Conservation (phyloP, 1,140 invertebrate genomes). For the Drosophila yakuba region DNA sequence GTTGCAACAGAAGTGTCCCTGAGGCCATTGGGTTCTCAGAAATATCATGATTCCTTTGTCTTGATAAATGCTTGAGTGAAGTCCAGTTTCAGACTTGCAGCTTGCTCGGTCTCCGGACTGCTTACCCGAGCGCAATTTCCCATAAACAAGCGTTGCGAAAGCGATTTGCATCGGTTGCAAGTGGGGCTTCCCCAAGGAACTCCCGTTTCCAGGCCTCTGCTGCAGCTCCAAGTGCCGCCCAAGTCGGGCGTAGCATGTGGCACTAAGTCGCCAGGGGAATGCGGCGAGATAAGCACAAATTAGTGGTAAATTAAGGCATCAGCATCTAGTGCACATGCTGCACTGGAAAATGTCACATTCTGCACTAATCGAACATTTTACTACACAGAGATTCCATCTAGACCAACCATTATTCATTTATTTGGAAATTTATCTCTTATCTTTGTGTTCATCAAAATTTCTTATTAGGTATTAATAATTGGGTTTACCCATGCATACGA, state of each 20-base stretch:
- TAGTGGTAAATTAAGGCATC: constrained; percentile 80
- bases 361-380: too few species aligned
- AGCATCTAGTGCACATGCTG: constrained; percentile 4
- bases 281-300: constrained; percentile 68
- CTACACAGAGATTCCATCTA: background rate
- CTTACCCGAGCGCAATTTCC: constrained; percentile 50
- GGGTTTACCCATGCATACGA: too few species aligned
- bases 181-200: constrained; percentile 13
- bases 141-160: constrained; percentile 72
- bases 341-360: constrained; percentile 18
- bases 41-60: constrained; percentile 3
- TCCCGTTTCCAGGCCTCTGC: constrained; percentile 8
- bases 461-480: too few species aligned
- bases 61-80: constrained; percentile 43
- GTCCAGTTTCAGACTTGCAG: constrained; percentile 7
- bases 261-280: constrained; percentile 23
- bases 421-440: too few species aligned
- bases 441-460: too few species aligned
- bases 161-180: constrained; percentile 67
- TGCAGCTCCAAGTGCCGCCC: constrained; percentile 19
- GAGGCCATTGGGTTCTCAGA: constrained; percentile 10
- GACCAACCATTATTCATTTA: too few species aligned
- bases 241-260: constrained; percentile 46
- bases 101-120: constrained; percentile 9
- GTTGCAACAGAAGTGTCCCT: background rate